Base-by-base conservation (phyloP, 2,797 vertebrate species). In the Chelonia mydas region DNA sequence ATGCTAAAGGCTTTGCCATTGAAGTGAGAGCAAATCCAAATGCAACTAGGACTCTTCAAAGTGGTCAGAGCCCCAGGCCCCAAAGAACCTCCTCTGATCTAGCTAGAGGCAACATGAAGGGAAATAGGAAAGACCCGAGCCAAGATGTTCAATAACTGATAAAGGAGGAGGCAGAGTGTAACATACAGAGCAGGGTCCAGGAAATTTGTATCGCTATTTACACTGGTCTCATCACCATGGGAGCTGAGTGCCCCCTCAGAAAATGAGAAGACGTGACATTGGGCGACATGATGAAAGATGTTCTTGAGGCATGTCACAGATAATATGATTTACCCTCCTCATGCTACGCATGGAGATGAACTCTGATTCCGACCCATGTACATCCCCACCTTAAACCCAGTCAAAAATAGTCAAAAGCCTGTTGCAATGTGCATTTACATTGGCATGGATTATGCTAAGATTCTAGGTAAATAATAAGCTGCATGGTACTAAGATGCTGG, bases 1-100 rank as follows among this genome's bases (percentile, higher is more conserved):
- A 98, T 81, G 95, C 83, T 92, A 86, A 78, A 61, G 31, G 21
- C 27, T 47, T 89, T 86, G 72, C 51, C 95, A 72, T 94, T 96
- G 93, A 68, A 68, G 88, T 81, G 92, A 82, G 83, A 79, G 90
- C 79, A 80, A 50, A 89, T 89, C n/a, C 59, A 76, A 57, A 87
- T 68, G 59, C 31, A 61, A 33, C 33, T 61, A 16, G 59, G 59
- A 61, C 59, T 90, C 82, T 78, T 83, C 53, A 82, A 41, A 95
- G 88, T 86, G 87, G 95, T 95, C 91, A 90, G 31, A 51, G 13
- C 9, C 80, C 50, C 6, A 2, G 78, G n/a, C 27, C 65, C 89
- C 89, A 28, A 28, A 3, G 41, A 90, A 76, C 81, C 93, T 33
- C 51, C 19, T 76, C 86, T 89, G 76, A 92, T 47, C 83, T 83